Base-by-base conservation (phyloP, 2,797 vertebrate species). In the Muscicapa striata region DNA sequence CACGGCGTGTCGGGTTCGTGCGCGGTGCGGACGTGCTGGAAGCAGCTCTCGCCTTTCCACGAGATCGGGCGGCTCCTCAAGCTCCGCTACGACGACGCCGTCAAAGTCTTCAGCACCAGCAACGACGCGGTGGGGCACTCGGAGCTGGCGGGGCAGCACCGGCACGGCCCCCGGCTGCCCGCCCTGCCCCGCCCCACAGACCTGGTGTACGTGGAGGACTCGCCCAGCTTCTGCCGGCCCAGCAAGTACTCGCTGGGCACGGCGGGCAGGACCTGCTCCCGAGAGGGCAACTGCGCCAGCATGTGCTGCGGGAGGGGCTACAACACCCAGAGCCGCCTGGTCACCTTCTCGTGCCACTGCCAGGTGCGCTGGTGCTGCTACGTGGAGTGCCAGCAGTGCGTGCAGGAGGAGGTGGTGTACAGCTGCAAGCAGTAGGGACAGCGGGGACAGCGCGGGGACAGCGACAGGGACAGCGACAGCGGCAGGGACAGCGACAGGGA, bases 281-380 rank as follows among this genome's bases (percentile, higher is more conserved):
- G 99, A 43, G 99, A 99, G 95, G 98, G 98, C 89, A 99, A 98
- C 95, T 99, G 99, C 57, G 98, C 99, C 97, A 99, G 98, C 83
- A 97, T 99, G 96, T 99, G 99, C 98, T 99, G 99, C 6, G 99
- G 99, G 19, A 98, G 99, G 0, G 99, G 99, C 45, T 99, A 99
- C 30, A 99, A 99, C 98, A 99, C 99, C 6, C 99, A 99, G 96
- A 98, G 98, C 97, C 98, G 95, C 58, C 98, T 99, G 98, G 99
- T 98, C 84, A 98, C 98, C 85, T 98, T 99, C 96, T 99, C 99
- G 59, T 99, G 99, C 98, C 98, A 99, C 97, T 99, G 99, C 94
- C 99, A 99, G 97, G 99, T 99, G 59, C 99, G 98, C 96, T 99
- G 99, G 99, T 99, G 99, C 97, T 99, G 99, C 98, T 99, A 99